phyloP scores from a whole-genome alignment of 2,888 invertebrate species.

The Xylota sylvarum region DNA sequence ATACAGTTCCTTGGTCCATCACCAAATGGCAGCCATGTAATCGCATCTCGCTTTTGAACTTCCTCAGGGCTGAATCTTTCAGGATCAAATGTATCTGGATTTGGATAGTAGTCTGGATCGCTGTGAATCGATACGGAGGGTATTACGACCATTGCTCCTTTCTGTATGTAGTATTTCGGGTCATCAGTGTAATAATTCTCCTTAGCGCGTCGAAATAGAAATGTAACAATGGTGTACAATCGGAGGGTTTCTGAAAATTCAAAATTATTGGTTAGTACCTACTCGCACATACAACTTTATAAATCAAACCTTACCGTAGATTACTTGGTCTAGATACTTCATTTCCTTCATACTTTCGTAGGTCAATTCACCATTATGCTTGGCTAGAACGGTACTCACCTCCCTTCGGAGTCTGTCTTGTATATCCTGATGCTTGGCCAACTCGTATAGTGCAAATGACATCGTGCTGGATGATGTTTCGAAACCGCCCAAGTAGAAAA shows the following conservation, averaged over 20 bases:
- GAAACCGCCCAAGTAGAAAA: conserved; percentile 86
- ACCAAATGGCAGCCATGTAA: conserved; percentile 54
- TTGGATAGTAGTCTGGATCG: conserved; percentile 74
- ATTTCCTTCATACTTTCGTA: conserved; percentile 85
- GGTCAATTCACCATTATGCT: conserved; percentile 82
- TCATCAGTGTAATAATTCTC: conserved; percentile 85
- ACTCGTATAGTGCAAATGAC: conserved; percentile 85
- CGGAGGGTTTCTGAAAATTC: conserved; percentile 6
- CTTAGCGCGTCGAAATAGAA: conserved; percentile 78
- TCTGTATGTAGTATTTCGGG: conserved; percentile 85
- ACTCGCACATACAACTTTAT: not conserved
- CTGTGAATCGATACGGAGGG: conserved; percentile 65
- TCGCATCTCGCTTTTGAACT: conserved; percentile 85
- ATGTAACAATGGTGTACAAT: not conserved
- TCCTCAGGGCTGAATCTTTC: conserved; percentile 87
- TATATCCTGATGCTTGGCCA: conserved; percentile 85
- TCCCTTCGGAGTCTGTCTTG: conserved; percentile 85
- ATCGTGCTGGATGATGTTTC: conserved; percentile 86
- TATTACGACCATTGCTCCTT: conserved; percentile 79
- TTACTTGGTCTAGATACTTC: conserved; percentile 85
- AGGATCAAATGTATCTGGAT: conserved; percentile 87
- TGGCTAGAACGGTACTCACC: conserved; percentile 82
- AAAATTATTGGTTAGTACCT: conserved; percentile 71
- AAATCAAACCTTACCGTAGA: conserved; percentile 83
- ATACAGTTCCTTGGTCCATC: conserved; percentile 66